phyloP scores from a whole-genome alignment of 2,888 invertebrate species.

The Macropis europaea region DNA sequence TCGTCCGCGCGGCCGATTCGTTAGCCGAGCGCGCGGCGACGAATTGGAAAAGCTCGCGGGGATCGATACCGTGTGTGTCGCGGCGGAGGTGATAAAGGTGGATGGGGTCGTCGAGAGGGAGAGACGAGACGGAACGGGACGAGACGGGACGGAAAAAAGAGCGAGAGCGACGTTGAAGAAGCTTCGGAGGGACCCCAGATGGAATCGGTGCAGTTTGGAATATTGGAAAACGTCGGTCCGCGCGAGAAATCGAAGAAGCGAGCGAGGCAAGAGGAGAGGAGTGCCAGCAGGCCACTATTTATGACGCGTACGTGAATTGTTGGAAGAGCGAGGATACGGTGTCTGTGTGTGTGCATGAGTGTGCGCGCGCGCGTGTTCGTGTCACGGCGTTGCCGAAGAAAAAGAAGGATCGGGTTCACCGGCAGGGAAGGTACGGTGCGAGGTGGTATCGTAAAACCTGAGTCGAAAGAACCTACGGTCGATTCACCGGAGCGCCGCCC shows the following conservation, averaged over 20 bases:
- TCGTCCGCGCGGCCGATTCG: too few species aligned
- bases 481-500: too few species aligned
- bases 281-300: slow-evolving; percentile 71
- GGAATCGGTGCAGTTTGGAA: slow-evolving; percentile 76
- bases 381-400: slow-evolving; percentile 52
- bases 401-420: slow-evolving; percentile 51
- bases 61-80: neutral
- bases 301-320: slow-evolving; percentile 78
- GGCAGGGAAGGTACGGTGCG: neutral
- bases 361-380: slow-evolving; percentile 45
- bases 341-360: neutral
- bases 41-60: neutral
- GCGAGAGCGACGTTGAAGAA: slow-evolving; percentile 44
- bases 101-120: neutral
- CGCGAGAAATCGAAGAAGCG: slow-evolving; percentile 52
- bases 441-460: slow-evolving; percentile 32
- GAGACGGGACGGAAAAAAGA: slow-evolving; percentile 7
- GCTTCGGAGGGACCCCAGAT: slow-evolving; percentile 71
- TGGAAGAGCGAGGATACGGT: slow-evolving; percentile 62
- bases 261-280: slow-evolving; percentile 46
- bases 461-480: slow-evolving; percentile 2
- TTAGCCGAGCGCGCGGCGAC: neutral
- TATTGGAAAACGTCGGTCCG: slow-evolving; percentile 76
- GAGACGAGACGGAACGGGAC: neutral
- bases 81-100: neutral